Evolutionary conservation across 2,888 invertebrate species (phyloP), one percentile per base, ranked within the genome.

Genomic region (Agriopis marginaria): DNA sequence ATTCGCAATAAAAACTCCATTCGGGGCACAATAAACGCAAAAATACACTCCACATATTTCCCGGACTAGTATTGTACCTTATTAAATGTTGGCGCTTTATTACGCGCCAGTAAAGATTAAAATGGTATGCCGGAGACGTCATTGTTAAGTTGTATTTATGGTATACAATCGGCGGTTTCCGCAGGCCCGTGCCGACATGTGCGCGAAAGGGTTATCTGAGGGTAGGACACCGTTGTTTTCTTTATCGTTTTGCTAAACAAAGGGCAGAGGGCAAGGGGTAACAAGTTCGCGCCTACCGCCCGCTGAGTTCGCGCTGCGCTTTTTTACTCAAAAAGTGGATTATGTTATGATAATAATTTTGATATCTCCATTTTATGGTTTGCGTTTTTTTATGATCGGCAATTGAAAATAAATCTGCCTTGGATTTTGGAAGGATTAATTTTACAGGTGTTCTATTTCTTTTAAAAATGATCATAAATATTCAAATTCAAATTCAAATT

Each of bases 151-250:
- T 65, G 58, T 66, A 66, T 70, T 73, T 70, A 64, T 87, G 80
- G 75, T 84, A n/a, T n/a, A 81, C 82, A 77, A 81, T 77, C 77
- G 79, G 75, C 78, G 69, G 79, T 79, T 70, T 63, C 55, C 62
- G 61, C 66, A 42, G 70, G 69, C 59, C 17, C 60, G 62, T 68
- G 72, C 67, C 63, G 68, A 89, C 92, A 91, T 90, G 88, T 91
- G 91, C 80, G 78, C 82, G 77, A 81, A 89, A 89, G 90, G 91
- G 91, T 89, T 90, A 88, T 85, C 82, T 79, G 77, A 83, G 89
- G 90, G 91, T 88, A 86, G 85, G 86, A 84, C 84, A 83, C 81
- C 82, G 86, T 87, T 91, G 91, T 91, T 91, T 90, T 89, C 88
- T 90, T 88, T 89, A 88, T 89, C 85, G 85, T 84, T 83, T 82